Percentiles rank a stretch among this genome's conserved stretches.
phyloP scores from a whole-genome alignment of 2,797 vertebrate species.

The Pteropus rufus region DNA sequence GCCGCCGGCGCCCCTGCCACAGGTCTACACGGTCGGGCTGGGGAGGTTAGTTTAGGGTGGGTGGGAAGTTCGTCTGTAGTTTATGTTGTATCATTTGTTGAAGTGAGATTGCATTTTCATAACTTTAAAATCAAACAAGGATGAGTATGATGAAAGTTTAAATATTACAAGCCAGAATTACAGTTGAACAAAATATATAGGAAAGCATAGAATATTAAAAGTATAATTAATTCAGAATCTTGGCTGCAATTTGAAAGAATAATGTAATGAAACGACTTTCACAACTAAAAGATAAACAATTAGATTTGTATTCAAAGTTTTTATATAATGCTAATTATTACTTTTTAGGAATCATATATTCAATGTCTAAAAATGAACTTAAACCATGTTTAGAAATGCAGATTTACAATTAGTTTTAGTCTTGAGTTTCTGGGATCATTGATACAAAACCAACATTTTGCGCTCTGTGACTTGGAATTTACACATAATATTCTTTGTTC shows the following conservation, averaged over 20 bases:
- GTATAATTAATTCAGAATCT: neutral
- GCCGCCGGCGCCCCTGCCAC: neutral
- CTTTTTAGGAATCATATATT: neutral
- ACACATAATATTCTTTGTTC: neutral
- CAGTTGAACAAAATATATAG: neutral
- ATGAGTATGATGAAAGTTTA: neutral
- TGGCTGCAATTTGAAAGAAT: neutral
- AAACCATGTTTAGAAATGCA: neutral
- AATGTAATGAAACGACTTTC: neutral
- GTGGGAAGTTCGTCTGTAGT: neutral
- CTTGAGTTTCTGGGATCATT: neutral
- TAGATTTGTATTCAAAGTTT: neutral
- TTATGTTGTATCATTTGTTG: neutral
- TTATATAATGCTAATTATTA: neutral
- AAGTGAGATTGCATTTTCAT: neutral
- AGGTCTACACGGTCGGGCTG: neutral
- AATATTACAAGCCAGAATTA: neutral
- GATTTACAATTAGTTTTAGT: neutral
- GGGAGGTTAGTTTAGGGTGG: neutral
- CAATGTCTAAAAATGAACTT: neutral
- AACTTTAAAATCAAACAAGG: neutral
- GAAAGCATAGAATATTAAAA: neutral
- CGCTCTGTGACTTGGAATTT: neutral
- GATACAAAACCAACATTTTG: neutral
- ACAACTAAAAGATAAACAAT: neutral